Evolutionary conservation across 2,797 vertebrate species (phyloP), one percentile per base, ranked within the genome.

Genomic region (Eleutherodactylus coqui): DNA sequence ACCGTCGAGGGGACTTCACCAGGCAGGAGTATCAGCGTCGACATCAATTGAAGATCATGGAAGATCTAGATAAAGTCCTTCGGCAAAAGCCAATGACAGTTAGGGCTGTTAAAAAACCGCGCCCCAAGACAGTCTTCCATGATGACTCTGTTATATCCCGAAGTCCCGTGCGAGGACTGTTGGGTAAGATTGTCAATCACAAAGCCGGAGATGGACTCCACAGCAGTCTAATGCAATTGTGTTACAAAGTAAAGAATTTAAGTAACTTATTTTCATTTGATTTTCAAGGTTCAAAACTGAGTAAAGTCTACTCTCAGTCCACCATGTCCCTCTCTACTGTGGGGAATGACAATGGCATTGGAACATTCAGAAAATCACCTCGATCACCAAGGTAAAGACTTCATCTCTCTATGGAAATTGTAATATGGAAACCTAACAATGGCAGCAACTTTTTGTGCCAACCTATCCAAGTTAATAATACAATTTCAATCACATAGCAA

Each of bases 11-110:
- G 1, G 95, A 95, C 47, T 98, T 98, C 91, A 98, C 96, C 0
- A 91, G 93, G 60, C 94, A 94, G 43, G 97, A 98, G 91, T 97
- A 98, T 29, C 94, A 96, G 79, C 92, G 96, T 10, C 92, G 97
- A 45, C 97, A 96, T 0, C 97, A 98, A 92, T 93, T 98, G 47
- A 97, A 97, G 91, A 93, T 98, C 85, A 98, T 98, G 97, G 96
- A 97, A 0, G 96, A 98, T 88, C 89, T 98, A 70, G 97, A 95
- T 89, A 98, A 98, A 90, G 97, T 97, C 83, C 93, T 98, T 85
- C 93, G 93, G 73, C 96, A 93, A 91, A 97, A 96, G 90, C 96
- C 92, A 53, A 95, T 94, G 87, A 91, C 96, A 0, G 95, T 95
- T 29, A 91, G 96, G 2, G 94, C 93, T 32, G 92, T 96, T 49